Conservation (phyloP, 1,140 invertebrate species). For the Eupristina koningsbergeri region DNA sequence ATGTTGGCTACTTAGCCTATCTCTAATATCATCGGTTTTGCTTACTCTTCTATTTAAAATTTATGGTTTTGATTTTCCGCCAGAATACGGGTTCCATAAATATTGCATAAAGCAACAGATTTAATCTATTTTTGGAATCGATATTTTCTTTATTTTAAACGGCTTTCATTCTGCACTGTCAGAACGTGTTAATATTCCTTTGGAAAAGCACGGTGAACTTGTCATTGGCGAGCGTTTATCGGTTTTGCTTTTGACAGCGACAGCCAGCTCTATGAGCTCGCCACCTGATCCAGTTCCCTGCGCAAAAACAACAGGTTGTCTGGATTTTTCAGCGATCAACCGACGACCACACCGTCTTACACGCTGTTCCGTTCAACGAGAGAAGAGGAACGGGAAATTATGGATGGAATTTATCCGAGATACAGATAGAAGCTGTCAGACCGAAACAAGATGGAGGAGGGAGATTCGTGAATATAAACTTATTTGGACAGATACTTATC, state of each 20-base stretch:
- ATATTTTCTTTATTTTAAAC: constrained; percentile 16
- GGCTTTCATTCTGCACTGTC: not conserved
- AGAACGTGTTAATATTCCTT: constrained; percentile 2
- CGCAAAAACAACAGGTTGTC: not conserved
- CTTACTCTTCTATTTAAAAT: not conserved
- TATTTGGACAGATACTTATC: constrained; percentile 36
- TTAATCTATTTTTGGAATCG: constrained; percentile 12
- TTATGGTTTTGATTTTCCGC: not conserved
- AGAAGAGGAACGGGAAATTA: not conserved
- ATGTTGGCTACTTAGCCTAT: not conserved
- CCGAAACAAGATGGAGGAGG: not conserved
- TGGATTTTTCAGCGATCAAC: not conserved
- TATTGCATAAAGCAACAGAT: not conserved
- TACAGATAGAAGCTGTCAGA: not conserved
- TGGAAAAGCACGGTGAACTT: not conserved
- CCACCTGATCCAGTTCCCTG: not conserved
- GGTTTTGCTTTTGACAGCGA: constrained; percentile 8
- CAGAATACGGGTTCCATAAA: not conserved
- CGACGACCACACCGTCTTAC: not conserved
- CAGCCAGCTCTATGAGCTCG: not conserved
- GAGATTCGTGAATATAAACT: not conserved
- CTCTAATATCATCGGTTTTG: not conserved
- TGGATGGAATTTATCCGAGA: not conserved
- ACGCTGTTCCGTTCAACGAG: not conserved
- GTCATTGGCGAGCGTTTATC: constrained; percentile 18